Percentiles rank a stretch among this genome's conserved stretches.
phyloP scores from a whole-genome alignment of 2,797 vertebrate species.

The Parauchenoglanis punctatus region DNA sequence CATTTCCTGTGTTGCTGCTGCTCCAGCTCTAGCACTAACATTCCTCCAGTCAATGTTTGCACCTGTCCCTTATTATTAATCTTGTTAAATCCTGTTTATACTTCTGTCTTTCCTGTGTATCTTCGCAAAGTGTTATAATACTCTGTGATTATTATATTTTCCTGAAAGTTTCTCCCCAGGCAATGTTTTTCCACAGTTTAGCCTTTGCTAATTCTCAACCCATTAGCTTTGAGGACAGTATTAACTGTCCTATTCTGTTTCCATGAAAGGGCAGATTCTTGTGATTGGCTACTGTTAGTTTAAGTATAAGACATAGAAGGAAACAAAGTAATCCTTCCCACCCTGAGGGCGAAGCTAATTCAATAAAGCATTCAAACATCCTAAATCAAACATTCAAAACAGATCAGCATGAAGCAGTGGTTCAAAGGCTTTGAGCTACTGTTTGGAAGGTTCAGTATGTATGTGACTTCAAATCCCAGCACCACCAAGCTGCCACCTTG shows the following conservation, averaged over 20 bases:
- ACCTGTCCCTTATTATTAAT: not conserved
- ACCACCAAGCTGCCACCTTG: slow-evolving; percentile 11
- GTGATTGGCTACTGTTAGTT: not conserved
- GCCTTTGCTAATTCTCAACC: not conserved
- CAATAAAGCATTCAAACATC: not conserved
- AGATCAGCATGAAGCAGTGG: not conserved
- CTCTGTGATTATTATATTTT: not conserved
- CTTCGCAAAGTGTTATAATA: not conserved
- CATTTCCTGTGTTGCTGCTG: not conserved
- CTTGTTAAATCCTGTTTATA: not conserved
- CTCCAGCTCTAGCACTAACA: not conserved
- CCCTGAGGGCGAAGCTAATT: not conserved
- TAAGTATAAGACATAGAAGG: not conserved
- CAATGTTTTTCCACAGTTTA: not conserved
- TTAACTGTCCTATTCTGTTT: not conserved
- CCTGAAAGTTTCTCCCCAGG: not conserved
- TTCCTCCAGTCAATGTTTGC: not conserved
- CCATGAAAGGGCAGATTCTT: not conserved
- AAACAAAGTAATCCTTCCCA: not conserved
- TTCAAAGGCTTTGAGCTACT: not conserved
- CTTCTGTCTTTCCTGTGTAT: not conserved
- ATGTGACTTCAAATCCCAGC: slow-evolving; percentile 5
- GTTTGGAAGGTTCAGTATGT: not conserved
- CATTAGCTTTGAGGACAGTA: not conserved
- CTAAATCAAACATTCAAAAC: not conserved